Percentiles rank a stretch among this genome's conserved stretches.
These are phyloP conservation scores for Helicolenus hilgendorfi DNA, from an alignment of 2,797 vertebrate genomes.

Conservation along the genomic window DNA sequence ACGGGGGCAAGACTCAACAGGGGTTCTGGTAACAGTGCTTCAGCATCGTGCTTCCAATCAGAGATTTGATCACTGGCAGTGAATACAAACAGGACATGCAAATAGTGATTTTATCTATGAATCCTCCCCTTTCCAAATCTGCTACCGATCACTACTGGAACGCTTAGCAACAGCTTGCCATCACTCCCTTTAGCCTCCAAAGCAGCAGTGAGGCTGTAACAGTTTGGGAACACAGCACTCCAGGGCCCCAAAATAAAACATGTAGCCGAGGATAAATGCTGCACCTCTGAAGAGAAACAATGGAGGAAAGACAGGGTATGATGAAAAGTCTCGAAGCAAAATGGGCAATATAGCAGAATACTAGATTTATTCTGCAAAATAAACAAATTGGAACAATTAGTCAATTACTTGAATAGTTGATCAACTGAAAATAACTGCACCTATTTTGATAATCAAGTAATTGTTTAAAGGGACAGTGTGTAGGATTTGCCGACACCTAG, in stretches of 20 bases:
- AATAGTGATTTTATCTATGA: constrained; percentile 40
- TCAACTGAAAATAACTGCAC: background rate
- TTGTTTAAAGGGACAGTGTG: background rate
- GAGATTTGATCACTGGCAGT: constrained; percentile 58
- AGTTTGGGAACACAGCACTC: constrained; percentile 6
- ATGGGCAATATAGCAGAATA: background rate
- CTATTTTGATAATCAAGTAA: background rate
- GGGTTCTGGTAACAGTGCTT: constrained; percentile 31
- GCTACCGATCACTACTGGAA: constrained; percentile 38
- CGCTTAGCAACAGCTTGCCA: constrained; percentile 38
- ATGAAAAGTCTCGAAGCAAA: background rate
- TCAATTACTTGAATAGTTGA: background rate
- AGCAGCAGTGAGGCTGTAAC: constrained; percentile 19
- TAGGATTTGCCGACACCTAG: no score
- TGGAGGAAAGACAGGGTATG: background rate
- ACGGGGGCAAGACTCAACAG: constrained; percentile 39
- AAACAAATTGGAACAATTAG: background rate
- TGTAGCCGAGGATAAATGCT: constrained; percentile 41
- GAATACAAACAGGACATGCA: constrained; percentile 51
- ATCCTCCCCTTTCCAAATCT: constrained; percentile 32
- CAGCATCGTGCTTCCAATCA: constrained; percentile 32
- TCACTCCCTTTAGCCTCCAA: constrained; percentile 13
- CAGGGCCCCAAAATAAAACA: constrained; percentile 43
- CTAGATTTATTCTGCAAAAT: background rate
- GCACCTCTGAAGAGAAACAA: constrained; percentile 21